phyloP scores from a whole-genome alignment of 2,797 vertebrate genomes.

The Hydrocynus forskahlii region DNA sequence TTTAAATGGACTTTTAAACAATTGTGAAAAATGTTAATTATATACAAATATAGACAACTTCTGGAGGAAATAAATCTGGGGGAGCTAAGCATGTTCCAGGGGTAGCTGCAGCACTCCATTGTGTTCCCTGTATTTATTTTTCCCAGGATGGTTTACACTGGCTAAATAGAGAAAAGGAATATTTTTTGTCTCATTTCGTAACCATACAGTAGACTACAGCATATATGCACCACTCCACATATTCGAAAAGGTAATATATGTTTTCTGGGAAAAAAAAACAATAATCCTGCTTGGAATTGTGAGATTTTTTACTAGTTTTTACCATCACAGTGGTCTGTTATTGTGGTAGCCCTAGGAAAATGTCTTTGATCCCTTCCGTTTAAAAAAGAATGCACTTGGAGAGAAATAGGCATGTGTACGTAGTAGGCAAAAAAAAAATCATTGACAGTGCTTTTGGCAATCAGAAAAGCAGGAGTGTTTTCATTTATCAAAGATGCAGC shows the following conservation, averaged over 20 bases:
- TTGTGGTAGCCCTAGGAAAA: background rate
- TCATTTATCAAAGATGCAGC: slow-evolving; percentile 41
- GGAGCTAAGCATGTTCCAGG: too few species aligned
- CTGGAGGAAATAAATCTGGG: too few species aligned
- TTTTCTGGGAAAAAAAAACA: background rate
- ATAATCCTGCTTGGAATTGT: background rate
- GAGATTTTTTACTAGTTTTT: background rate
- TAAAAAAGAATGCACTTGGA: background rate
- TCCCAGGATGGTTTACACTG: background rate
- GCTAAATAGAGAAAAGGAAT: background rate
- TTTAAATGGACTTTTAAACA: too few species aligned
- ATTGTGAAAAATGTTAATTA: too few species aligned
- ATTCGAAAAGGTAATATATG: background rate
- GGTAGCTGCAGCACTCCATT: too few species aligned
- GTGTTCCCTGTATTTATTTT: background rate
- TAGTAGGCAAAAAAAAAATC: slow-evolving; percentile 18
- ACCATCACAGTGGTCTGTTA: background rate
- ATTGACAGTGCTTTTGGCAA: slow-evolving; percentile 29
- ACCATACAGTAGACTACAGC: background rate
- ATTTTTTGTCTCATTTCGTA: background rate
- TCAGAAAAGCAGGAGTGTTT: background rate
- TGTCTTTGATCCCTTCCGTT: background rate
- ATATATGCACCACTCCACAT: background rate
- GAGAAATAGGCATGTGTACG: background rate
- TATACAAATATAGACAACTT: too few species aligned